Evolutionary conservation across 2,888 invertebrate genomes (phyloP), one percentile per base, ranked within the genome.

Genomic region (Monopis laevigella): DNA sequence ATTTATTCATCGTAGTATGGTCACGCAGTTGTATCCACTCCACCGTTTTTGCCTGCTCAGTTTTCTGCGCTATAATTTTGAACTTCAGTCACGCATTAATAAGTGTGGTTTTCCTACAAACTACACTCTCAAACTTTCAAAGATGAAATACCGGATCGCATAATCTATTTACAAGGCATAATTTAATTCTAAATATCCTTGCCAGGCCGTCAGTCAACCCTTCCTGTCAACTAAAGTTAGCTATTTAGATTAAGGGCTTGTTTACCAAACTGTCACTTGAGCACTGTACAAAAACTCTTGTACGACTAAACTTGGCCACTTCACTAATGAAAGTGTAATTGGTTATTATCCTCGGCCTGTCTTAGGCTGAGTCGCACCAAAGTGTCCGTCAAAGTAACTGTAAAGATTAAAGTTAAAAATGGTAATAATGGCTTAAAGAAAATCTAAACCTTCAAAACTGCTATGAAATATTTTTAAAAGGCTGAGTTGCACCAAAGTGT

Each of bases 251-350:
- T 5, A 69, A 53, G 39, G 63, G 65, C 38, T 63, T 47, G 48
- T 74, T 77, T 14, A 77, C 47, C 8, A 73, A 45, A 17, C 38
- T 48, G 45, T 66, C 2, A 62, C 61, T 38, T 72, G 52, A 43
- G 59, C 49, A 10, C 77, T 77, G 44, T 70, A 78, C 11, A 68
- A 49, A 48, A 72, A 78, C 48, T 78, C 77, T 18, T n/a, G 75
- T 56, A 50, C 77, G 77, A 12, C 67, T 65, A 45, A 73, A 75
- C 45, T 68, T 66, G 43, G 65, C 44, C 2, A 60, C 58, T 48
- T 54, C 54, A 42, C 72, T 64, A 2, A 68, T 56, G 28, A 52
- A 51, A n/a, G 62, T 49, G 46, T 53, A 54, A 13, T 51, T 56
- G 14, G 56, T 49, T 13, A 71, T 46, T 45, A 59, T 68, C 11